Evolutionary conservation across 64 coral and sea anemone species (phyloP).

Genomic region (Trachythela sp.): DNA sequence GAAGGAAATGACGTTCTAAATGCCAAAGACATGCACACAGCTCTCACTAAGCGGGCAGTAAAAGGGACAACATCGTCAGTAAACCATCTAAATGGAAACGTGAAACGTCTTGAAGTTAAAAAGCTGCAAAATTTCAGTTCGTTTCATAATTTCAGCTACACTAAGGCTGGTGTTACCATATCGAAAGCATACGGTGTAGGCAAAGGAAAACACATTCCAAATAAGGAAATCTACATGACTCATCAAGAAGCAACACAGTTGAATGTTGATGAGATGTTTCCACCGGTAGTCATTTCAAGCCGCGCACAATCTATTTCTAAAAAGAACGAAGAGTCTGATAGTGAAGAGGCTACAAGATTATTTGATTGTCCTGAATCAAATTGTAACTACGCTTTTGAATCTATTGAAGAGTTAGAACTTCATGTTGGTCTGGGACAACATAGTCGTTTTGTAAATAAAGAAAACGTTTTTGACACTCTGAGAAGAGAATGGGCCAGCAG

Average conservation of each 20-base stretch:
- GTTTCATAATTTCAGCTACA: neutral
- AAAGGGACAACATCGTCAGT: constrained; percentile 16
- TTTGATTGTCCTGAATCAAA: constrained; percentile 22
- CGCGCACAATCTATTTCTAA: neutral
- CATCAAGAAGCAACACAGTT: constrained; percentile 39
- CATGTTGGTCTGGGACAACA: constrained; percentile 40
- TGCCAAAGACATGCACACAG: constrained; percentile 18
- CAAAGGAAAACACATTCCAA: neutral
- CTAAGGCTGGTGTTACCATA: neutral
- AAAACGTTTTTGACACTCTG: constrained; percentile 27
- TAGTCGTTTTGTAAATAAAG: constrained; percentile 43
- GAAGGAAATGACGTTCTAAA: constrained; percentile 26
- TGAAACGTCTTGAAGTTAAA: neutral
- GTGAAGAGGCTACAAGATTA: neutral
- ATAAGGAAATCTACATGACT: constrained; percentile 10
- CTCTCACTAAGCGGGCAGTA: neutral
- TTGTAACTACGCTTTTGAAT: constrained; percentile 40
- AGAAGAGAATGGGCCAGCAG: constrained; percentile 45
- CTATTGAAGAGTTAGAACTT: constrained; percentile 5
- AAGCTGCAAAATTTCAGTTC: neutral
- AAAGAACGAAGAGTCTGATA: neutral
- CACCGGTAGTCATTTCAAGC: neutral
- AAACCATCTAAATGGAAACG: neutral
- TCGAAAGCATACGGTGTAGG: neutral
- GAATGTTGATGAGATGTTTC: neutral